phyloP scores from a whole-genome alignment of 2,888 invertebrate species.

The Adineta ricciae region DNA sequence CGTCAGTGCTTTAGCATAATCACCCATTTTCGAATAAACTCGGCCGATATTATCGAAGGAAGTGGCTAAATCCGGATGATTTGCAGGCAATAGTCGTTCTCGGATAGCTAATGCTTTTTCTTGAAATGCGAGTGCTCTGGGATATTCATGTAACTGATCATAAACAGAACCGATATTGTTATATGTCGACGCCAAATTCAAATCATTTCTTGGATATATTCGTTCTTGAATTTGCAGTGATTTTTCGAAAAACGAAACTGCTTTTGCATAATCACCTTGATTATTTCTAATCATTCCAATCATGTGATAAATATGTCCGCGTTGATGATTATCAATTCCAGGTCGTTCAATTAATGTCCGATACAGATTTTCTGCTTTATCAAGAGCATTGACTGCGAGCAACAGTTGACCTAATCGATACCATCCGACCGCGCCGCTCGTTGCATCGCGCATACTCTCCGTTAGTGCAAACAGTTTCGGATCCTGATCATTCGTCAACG shows the following conservation, averaged over 20 bases:
- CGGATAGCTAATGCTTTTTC: background rate
- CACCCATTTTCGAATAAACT: background rate
- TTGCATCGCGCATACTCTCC: background rate
- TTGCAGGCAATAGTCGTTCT: background rate
- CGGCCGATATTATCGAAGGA: background rate
- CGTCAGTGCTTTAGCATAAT: background rate
- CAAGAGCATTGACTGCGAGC: background rate
- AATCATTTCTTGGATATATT: background rate
- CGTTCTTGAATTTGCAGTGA: background rate
- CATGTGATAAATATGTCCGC: background rate
- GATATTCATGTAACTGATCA: background rate
- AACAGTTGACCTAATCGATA: background rate
- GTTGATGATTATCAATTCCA: background rate
- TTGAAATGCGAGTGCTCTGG: background rate
- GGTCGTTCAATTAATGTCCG: background rate
- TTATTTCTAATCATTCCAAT: background rate
- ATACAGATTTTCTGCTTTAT: background rate
- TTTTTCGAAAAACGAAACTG: background rate
- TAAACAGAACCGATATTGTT: no score
- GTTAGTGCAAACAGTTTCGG: background rate
- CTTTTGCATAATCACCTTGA: background rate
- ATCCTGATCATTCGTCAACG: background rate
- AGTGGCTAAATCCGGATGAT: background rate
- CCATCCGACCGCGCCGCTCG: background rate
- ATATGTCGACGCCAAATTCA: background rate